These are phyloP conservation scores for Emydura subglobosa DNA, from an alignment of 2,113 vertebrate genomes.

Conservation along the genomic window DNA sequence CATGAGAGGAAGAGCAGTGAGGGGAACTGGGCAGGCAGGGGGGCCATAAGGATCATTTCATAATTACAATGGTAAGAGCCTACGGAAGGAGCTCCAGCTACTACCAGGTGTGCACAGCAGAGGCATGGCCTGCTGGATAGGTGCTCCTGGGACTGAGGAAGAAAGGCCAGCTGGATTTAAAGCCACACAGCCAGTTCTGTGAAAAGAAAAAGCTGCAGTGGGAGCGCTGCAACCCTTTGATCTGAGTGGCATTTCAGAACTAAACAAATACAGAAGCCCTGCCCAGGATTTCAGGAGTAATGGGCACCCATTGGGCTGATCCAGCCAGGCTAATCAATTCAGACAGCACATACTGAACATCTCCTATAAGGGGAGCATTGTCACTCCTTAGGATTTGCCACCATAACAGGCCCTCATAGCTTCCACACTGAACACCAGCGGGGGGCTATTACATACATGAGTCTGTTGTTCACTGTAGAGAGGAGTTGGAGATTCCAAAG, in stretches of 20 bases:
- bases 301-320: neutral
- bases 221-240: neutral
- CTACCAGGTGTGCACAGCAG: accelerated
- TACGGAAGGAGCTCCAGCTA: neutral
- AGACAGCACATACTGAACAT: neutral
- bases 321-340: neutral
- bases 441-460: neutral
- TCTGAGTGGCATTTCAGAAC: neutral
- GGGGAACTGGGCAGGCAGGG: neutral
- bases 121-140: accelerated
- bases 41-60: accelerated
- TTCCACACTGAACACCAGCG: neutral
- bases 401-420: neutral
- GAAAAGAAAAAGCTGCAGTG: neutral
- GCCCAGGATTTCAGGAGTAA: neutral
- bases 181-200: neutral
- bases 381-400: neutral
- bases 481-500: neutral
- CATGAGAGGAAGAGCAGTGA: neutral
- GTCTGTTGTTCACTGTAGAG: neutral
- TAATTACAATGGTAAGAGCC: neutral
- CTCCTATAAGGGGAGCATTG: neutral
- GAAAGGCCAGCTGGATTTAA: neutral
- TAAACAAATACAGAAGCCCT: neutral
- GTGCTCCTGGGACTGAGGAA: neutral